Evolutionary conservation across 2,888 invertebrate genomes (phyloP).

Genomic region (Orchesella flavescens): DNA sequence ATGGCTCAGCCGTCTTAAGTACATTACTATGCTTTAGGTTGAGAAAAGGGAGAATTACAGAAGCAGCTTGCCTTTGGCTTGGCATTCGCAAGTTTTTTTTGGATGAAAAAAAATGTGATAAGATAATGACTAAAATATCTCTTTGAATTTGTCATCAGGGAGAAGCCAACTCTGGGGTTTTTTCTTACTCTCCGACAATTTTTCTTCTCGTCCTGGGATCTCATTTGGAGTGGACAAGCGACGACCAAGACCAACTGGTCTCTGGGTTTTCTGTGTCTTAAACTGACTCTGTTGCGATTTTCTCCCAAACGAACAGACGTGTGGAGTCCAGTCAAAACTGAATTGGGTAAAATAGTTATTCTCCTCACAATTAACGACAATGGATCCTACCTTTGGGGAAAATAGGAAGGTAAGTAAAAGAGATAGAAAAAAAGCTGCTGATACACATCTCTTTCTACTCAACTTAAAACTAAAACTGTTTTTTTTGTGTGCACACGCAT

Average conservation of each 20-base stretch:
- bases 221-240: too few relatives aligned
- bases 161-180: neutral
- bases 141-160: conserved; percentile 66
- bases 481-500: neutral
- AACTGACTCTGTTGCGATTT: too few relatives aligned
- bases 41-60: neutral
- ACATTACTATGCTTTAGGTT: neutral
- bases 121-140: conserved; percentile 67
- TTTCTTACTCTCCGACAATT: neutral
- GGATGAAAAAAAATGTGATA: conserved; percentile 37
- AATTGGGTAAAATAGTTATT: conserved; percentile 26
- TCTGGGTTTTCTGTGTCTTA: too few relatives aligned
- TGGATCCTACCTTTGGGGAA: conserved; percentile 74
- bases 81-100: neutral
- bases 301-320: too few relatives aligned
- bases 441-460: conserved; percentile 40
- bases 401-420: conserved; percentile 54
- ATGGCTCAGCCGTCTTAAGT: neutral
- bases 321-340: neutral
- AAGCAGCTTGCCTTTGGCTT: neutral
- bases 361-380: conserved; percentile 75
- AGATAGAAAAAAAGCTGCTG: conserved; percentile 74
- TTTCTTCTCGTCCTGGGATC: neutral
- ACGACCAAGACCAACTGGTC: too few relatives aligned
- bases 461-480: neutral